Evolutionary conservation across 2,113 vertebrate genomes (phyloP), one percentile per base, ranked within the genome.

Genomic region (Apus apus): DNA sequence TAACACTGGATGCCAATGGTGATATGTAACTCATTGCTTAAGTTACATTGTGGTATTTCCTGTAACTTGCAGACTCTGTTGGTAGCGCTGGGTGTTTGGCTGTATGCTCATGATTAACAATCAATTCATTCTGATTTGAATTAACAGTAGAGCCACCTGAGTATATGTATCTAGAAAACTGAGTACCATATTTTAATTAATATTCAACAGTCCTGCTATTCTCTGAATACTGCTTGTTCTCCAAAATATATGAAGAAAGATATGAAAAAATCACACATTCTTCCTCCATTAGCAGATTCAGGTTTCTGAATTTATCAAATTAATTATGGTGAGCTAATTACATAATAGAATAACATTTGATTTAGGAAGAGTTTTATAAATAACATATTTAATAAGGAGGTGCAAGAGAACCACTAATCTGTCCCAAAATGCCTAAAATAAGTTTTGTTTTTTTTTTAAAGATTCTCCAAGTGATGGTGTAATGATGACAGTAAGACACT

Each of bases 51-150:
- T 46, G 22, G 14, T 83, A 45, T 58, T 86, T 74, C 43, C 14
- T 84, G 40, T 85, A 40, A 22, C n/a, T 81, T 85, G 17, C 58
- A 62, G 17, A 34, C 15, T 60, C 29, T 68, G 9, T 60, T 83
- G 23, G 45, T 85, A 72, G 45, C 78, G n/a, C 13, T 60, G 38
- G 46, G 4, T 15, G 34, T 87, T 81, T 81, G 50, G 14, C 45
- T 94, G 11, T 51, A 61, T 58, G 14, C 15, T 95, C n/a, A 61
- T 68, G 84, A 43, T 93, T 92, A 95, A 94, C 32, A 92, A 77
- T 90, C 54, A 71, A 51, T 93, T 95, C 53, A 45, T 34, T 26
- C 23, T 87, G 51, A 87, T 38, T 38, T 38, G 38, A 94, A 73
- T 76, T 82, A 87, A 45, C 32, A 67, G 60, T 40, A 81, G 74